These are phyloP conservation scores for Oxycera nigricornis DNA, from an alignment of 2,888 invertebrate genomes.

Conservation along the genomic window DNA sequence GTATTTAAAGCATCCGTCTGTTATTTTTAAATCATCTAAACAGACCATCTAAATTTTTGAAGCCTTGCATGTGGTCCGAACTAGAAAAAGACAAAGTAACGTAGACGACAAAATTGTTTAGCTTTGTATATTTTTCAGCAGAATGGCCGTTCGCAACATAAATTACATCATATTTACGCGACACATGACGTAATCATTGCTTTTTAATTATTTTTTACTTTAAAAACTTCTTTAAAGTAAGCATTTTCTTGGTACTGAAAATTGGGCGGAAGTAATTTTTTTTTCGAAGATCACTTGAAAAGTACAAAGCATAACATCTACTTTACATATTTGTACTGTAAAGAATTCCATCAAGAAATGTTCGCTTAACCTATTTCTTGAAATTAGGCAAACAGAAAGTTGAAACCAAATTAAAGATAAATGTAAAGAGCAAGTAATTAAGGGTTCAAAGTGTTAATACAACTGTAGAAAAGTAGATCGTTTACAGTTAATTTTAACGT, in stretches of 20 bases:
- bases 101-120: not conserved
- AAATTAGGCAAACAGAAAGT: not conserved
- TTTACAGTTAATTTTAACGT: not conserved
- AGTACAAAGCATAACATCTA: too few species aligned
- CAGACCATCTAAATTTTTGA: not conserved
- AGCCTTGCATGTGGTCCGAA: not conserved
- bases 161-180: not conserved
- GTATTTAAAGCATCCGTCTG: not conserved
- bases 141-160: not conserved
- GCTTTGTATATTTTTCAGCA: not conserved
- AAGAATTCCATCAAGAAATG: too few species aligned
- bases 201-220: too few species aligned
- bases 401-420: not conserved
- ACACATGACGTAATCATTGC: not conserved
- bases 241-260: too few species aligned
- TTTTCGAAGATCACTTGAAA: too few species aligned
- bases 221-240: too few species aligned
- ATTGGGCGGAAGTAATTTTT: too few species aligned
- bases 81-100: not conserved
- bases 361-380: conserved; percentile 6
- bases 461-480: not conserved
- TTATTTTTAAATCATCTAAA: not conserved
- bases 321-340: too few species aligned
- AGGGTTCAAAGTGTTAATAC: conserved; percentile 12
- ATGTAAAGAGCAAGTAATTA: not conserved